Evolutionary conservation across 2,113 vertebrate genomes (phyloP).

Genomic region (Neoarius graeffei): DNA sequence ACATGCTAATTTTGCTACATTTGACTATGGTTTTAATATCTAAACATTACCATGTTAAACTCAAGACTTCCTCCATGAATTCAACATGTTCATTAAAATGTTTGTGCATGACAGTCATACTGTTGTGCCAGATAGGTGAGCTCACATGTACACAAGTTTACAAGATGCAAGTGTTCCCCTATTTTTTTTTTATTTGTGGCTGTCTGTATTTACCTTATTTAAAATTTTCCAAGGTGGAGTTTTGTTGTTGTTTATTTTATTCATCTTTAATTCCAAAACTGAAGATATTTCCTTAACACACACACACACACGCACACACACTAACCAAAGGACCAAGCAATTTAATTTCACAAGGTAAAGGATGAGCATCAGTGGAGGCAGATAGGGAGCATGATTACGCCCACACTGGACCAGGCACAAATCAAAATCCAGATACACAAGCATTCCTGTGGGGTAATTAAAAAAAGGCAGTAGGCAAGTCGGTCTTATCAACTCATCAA

Average conservation of each 20-base stretch:
- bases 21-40: not conserved
- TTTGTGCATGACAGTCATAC: not conserved
- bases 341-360: conserved; percentile 8
- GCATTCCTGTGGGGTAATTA: conserved; percentile 87
- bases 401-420: conserved; percentile 56
- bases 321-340: not conserved
- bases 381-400: not conserved
- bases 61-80: not conserved
- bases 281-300: not conserved
- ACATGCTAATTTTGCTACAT: not conserved
- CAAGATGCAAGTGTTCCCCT: not conserved
- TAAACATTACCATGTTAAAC: not conserved
- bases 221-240: not conserved
- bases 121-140: too few species aligned
- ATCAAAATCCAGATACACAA: conserved; percentile 80
- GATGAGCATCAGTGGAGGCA: not conserved
- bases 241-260: not conserved
- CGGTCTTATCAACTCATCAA: conserved; percentile 81
- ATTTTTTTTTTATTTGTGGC: too few species aligned
- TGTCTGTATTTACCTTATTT: too few species aligned
- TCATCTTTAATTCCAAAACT: not conserved
- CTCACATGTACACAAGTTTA: not conserved
- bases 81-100: not conserved
- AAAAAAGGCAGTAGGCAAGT: conserved; percentile 79
- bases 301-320: not conserved